phyloP scores from a whole-genome alignment of 2,888 invertebrate species.

The Brachypterus glaber region DNA sequence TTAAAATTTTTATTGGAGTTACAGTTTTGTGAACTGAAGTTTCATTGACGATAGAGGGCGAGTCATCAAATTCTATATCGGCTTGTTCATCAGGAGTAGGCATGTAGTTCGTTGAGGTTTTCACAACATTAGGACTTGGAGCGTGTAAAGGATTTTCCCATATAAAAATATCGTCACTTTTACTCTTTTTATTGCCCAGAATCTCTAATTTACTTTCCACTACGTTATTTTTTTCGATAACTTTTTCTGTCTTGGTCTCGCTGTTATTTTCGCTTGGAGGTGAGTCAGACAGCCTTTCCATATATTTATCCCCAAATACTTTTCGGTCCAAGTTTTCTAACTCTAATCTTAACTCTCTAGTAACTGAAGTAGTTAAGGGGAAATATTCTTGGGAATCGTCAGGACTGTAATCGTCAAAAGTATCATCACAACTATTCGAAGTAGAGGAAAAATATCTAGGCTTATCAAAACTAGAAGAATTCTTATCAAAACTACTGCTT shows the following conservation, averaged over 20 bases:
- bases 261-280: conserved; percentile 27
- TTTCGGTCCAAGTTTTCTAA: conserved; percentile 76
- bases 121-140: conserved; percentile 40
- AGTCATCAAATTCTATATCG: conserved; percentile 56
- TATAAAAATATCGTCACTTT: conserved; percentile 60
- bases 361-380: conserved; percentile 81
- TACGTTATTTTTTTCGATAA: conserved; percentile 11
- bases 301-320: conserved; percentile 57
- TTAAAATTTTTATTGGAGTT: conserved; percentile 56
- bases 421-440: conserved; percentile 33
- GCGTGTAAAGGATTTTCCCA: conserved; percentile 72
- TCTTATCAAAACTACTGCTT: conserved; percentile 34
- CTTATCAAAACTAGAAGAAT: conserved; percentile 24
- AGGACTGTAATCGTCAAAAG: conserved; percentile 57
- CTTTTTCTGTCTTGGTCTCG: conserved; percentile 22
- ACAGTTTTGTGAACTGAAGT: conserved; percentile 57
- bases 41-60: conserved; percentile 48
- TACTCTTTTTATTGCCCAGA: conserved; percentile 28
- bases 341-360: conserved; percentile 71
- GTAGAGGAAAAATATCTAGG: conserved; percentile 33
- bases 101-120: conserved; percentile 42
- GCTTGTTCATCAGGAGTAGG: conserved; percentile 65
- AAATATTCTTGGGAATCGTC: conserved; percentile 77
- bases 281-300: conserved; percentile 31
- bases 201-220: conserved; percentile 17